phyloP scores from a whole-genome alignment of 2,797 vertebrate species.

The Denticeps clupeoides region DNA sequence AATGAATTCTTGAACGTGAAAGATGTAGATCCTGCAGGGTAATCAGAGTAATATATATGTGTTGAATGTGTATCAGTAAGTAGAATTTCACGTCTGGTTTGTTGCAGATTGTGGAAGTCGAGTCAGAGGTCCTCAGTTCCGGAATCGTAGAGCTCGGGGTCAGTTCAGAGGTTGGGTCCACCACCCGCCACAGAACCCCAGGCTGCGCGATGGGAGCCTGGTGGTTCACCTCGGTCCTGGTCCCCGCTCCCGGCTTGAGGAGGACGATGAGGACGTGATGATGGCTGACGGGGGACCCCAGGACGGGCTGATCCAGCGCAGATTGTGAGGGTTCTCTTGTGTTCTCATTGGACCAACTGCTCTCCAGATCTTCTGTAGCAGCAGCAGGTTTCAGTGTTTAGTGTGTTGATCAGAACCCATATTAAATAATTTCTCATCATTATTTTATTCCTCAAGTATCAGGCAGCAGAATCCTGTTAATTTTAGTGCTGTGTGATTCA shows the following conservation, averaged over 20 bases:
- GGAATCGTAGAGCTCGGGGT: constrained; percentile 64
- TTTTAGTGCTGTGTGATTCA: too few species aligned
- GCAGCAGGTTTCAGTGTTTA: too few species aligned
- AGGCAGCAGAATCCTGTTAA: too few species aligned
- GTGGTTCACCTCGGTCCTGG: constrained; percentile 45
- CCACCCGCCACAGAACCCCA: constrained; percentile 47
- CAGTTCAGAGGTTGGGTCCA: constrained; percentile 60
- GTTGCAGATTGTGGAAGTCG: constrained; percentile 72
- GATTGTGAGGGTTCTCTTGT: constrained; percentile 48
- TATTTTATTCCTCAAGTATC: too few species aligned
- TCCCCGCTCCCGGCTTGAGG: constrained; percentile 51
- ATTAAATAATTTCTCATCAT: too few species aligned
- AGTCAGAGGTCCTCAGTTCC: constrained; percentile 54
- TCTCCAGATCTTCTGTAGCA: too few species aligned
- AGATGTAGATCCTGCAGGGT: too few species aligned
- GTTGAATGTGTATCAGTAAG: too few species aligned
- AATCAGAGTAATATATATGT: too few species aligned
- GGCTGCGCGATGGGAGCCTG: constrained; percentile 52
- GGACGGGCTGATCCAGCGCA: constrained; percentile 46
- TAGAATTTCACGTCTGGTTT: background rate
- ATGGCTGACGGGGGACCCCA: constrained; percentile 64
- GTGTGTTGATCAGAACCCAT: too few species aligned
- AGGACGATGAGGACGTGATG: constrained; percentile 62
- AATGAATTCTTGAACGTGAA: too few species aligned
- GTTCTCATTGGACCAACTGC: too few species aligned